These are phyloP conservation scores for Rhizomys pruinosus DNA, from an alignment of 2,113 vertebrate species.

Conservation along the genomic window DNA sequence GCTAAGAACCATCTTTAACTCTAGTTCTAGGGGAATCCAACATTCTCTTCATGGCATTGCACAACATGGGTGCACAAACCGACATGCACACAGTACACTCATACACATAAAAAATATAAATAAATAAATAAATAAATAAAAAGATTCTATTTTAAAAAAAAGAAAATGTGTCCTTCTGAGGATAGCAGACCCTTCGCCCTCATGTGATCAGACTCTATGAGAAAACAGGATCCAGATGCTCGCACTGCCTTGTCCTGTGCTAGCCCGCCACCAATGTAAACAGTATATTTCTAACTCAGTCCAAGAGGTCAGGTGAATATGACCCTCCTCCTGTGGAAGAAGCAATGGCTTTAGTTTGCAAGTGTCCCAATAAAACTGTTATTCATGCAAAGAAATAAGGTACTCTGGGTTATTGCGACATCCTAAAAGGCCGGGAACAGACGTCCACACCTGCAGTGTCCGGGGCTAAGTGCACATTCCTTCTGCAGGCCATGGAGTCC, in stretches of 20 bases:
- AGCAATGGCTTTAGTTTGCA: not conserved
- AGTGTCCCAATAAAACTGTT: not conserved
- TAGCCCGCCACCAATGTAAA: no score
- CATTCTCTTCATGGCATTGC: no score
- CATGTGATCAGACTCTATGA: not conserved
- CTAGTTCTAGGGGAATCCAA: no score
- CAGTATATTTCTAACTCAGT: not conserved
- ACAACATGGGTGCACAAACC: no score
- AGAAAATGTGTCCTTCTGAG: not conserved
- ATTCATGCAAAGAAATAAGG: not conserved
- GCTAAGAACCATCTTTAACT: no score
- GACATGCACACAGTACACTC: no score
- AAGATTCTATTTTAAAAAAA: no score
- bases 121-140: no score
- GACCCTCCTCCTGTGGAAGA: not conserved
- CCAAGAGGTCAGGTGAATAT: not conserved
- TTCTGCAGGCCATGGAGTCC: not conserved
- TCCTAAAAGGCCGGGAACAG: not conserved
- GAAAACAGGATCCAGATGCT: not conserved
- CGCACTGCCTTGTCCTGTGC: no score
- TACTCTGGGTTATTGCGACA: not conserved
- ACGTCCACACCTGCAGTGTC: not conserved
- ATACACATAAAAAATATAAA: no score
- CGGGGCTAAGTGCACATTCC: not conserved
- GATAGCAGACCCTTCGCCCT: not conserved